These are phyloP conservation scores for Ooceraea biroi DNA, from an alignment of 1,140 invertebrate species.

Conservation along the genomic window DNA sequence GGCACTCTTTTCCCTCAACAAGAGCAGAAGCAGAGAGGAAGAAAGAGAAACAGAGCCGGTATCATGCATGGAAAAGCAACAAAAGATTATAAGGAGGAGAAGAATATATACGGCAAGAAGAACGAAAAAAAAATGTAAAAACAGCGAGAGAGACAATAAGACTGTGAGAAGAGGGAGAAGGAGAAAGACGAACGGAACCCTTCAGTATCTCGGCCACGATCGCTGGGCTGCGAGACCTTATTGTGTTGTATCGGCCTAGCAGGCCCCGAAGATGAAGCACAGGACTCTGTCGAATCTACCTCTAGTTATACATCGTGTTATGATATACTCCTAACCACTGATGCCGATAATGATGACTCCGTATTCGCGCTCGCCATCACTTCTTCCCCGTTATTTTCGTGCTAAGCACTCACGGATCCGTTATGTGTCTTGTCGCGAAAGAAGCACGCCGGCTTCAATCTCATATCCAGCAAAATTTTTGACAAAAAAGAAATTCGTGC, in stretches of 20 bases:
- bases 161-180: conserved; percentile 40
- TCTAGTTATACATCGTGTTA: conserved; percentile 78
- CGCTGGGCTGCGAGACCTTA: conserved; percentile 75
- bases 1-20: conserved; percentile 66
- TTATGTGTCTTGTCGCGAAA: conserved; percentile 30
- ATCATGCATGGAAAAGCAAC: conserved; percentile 71
- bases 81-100: conserved; percentile 52
- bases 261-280: conserved; percentile 66
- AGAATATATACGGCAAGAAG: conserved; percentile 22
- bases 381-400: conserved; percentile 44
- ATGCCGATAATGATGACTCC: conserved; percentile 74
- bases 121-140: conserved; percentile 14
- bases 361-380: conserved; percentile 1
- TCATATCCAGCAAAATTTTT: neutral
- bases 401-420: conserved; percentile 10
- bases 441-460: neutral
- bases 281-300: conserved; percentile 72
- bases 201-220: conserved; percentile 75
- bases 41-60: conserved; percentile 64
- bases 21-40: conserved; percentile 45
- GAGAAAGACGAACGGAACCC: conserved; percentile 51
- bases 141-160: conserved; percentile 30
- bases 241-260: conserved; percentile 75
- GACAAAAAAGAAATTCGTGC: neutral
- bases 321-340: conserved; percentile 77